Evolutionary conservation across 1,140 invertebrate species (phyloP).

Genomic region (Leptopilina clavipes): DNA sequence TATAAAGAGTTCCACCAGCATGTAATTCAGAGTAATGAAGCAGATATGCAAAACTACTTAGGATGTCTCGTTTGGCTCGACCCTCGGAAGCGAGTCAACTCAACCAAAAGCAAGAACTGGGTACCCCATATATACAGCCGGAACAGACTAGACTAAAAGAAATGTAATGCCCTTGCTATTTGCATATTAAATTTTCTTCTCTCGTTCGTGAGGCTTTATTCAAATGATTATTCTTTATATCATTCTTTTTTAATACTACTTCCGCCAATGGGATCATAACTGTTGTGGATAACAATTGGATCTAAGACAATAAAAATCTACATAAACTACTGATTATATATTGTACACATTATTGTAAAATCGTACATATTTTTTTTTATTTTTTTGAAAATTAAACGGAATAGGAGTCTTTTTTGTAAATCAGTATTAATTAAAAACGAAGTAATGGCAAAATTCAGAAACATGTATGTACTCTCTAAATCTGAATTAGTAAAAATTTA

Average conservation of each 20-base stretch:
- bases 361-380: neutral
- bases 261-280: neutral
- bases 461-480: too few relatives aligned
- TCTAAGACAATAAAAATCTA: neutral
- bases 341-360: neutral
- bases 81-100: neutral
- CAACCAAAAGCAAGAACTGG: neutral
- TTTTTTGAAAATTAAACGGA: too few relatives aligned
- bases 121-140: slow-evolving; percentile 26
- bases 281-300: slow-evolving; percentile 12
- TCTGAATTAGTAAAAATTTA: too few relatives aligned
- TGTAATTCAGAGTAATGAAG: slow-evolving; percentile 61
- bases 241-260: slow-evolving; percentile 43
- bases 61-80: slow-evolving; percentile 48
- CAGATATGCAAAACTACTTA: slow-evolving; percentile 65
- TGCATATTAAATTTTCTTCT: slow-evolving; percentile 63
- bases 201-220: slow-evolving; percentile 54
- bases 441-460: too few relatives aligned
- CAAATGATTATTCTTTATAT: slow-evolving; percentile 62
- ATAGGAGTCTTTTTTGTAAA: too few relatives aligned
- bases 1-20: slow-evolving; percentile 53
- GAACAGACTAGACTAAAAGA: slow-evolving; percentile 54
- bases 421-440: too few relatives aligned
- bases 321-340: neutral
- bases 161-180: slow-evolving; percentile 57